phyloP scores from a whole-genome alignment of 2,113 vertebrate genomes.

The Hymenochirus boettgeri region DNA sequence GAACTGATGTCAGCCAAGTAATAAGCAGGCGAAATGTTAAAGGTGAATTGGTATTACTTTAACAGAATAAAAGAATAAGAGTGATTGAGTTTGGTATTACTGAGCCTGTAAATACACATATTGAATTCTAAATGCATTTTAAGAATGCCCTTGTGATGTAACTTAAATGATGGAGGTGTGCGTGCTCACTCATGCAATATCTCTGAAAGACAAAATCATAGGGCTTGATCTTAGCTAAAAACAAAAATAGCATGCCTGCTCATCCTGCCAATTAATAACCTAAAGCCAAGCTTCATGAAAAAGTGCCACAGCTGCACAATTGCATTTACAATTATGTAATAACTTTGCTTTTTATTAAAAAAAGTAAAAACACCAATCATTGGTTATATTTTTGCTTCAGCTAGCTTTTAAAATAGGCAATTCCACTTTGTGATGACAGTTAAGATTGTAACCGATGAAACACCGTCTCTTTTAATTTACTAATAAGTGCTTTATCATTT shows the following conservation, averaged over 20 bases:
- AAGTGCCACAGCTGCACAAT: neutral
- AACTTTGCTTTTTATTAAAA: too few species aligned
- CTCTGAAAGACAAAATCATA: neutral
- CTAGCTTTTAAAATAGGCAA: too few species aligned
- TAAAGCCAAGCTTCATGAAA: conserved; percentile 1
- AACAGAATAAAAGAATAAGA: conserved; percentile 39
- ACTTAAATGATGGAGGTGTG: conserved; percentile 18
- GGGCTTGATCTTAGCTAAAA: neutral
- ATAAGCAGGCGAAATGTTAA: conserved; percentile 27
- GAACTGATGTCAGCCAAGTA: conserved; percentile 53
- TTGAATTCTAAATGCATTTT: conserved; percentile 7
- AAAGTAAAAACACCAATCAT: too few species aligned
- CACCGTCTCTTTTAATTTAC: too few species aligned
- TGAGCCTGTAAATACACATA: conserved; percentile 32
- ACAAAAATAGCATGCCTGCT: conserved; percentile 4
- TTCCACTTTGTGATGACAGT: too few species aligned
- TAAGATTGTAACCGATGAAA: too few species aligned
- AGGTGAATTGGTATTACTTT: conserved; percentile 37
- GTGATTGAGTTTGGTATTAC: conserved; percentile 29
- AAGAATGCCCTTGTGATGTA: conserved; percentile 31
- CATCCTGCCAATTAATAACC: conserved; percentile 1
- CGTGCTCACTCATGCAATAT: neutral
- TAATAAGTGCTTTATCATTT: too few species aligned
- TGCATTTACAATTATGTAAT: conserved; percentile 1
- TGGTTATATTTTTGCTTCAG: too few species aligned